These are phyloP conservation scores for Aromia moschata DNA, from an alignment of 2,888 invertebrate genomes.

Conservation along the genomic window DNA sequence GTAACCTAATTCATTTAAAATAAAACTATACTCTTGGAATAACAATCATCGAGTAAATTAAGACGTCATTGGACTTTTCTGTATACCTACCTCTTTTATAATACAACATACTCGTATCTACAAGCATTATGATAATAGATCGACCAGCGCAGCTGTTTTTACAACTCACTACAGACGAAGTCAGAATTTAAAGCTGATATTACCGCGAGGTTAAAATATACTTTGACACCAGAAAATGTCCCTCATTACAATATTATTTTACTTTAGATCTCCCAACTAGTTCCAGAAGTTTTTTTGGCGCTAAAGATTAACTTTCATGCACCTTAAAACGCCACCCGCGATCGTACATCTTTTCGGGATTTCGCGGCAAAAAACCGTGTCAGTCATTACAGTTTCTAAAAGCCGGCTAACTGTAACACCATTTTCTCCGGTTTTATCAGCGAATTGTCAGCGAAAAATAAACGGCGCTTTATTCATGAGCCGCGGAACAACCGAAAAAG, in stretches of 20 bases:
- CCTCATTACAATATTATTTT: background rate
- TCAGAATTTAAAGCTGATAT: background rate
- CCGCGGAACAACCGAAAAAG: constrained; percentile 26
- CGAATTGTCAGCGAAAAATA: constrained; percentile 19
- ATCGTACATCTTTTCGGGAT: background rate
- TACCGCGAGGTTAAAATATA: background rate
- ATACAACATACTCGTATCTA: too few relatives aligned
- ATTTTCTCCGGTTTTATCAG: constrained; percentile 22
- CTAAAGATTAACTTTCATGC: too few relatives aligned
- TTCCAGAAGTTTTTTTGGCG: too few relatives aligned
- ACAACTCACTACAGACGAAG: background rate
- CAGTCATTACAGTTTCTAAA: constrained; percentile 16
- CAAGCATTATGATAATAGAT: too few relatives aligned
- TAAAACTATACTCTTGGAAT: too few relatives aligned
- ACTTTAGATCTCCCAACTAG: background rate
- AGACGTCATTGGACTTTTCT: too few relatives aligned
- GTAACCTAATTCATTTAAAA: too few relatives aligned
- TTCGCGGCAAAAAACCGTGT: background rate
- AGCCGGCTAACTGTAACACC: constrained; percentile 23
- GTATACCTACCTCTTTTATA: too few relatives aligned
- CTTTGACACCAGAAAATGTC: background rate
- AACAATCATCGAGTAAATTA: too few relatives aligned
- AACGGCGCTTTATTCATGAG: constrained; percentile 16
- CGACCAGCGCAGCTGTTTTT: too few relatives aligned
- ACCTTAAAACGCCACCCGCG: too few relatives aligned